Evolutionary conservation across 2,888 invertebrate genomes (phyloP), one percentile per base, ranked within the genome.

Genomic region (Hydroisotoma schaefferi): DNA sequence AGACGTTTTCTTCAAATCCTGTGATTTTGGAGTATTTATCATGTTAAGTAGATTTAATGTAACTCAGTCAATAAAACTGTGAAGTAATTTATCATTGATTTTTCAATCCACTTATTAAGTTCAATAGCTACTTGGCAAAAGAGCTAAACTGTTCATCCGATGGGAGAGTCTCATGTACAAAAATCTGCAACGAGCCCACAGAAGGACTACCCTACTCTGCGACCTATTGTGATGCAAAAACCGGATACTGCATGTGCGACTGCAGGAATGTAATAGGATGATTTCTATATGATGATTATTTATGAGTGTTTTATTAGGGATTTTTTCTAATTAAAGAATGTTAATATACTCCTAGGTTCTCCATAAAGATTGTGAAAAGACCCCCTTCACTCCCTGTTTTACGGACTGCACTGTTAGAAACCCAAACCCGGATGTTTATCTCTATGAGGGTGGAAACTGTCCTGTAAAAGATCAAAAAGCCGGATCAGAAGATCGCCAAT

Each of bases 381-480:
- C 61, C 12, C 67, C 67, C 8, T 67, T 67, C 29, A 64, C 67
- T 26, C 58, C 65, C 10, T 67, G 67, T 33, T 59, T 67, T 44
- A 62, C 65, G 52, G 53, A 56, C 22, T 71, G 71, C 33, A 69
- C 68, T 27, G 51, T 28, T 4, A 62, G 62, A 43, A 71, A 71
- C 46, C 71, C 71, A 4, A 71, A 71, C 55, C 71, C 71, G 10
- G 67, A 69, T 10, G 61, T 66, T 10, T 71, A 57, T 52, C 48
- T 68, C 1, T 71, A 71, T 37, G 57, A 65, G 55, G 71, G 71
- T 10, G 67, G 61, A 3, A 59, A 59, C 22, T 71, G 71, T 40
- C 64, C 64, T 10, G 23, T 63, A 15, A 52, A 27, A n/a, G 26
- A 43, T 18, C 51, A 55, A 22, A 49, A 8, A 5, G 27, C 38